Evolutionary conservation across 2,113 vertebrate genomes (phyloP).

Genomic region (Chloroceryle aenea): DNA sequence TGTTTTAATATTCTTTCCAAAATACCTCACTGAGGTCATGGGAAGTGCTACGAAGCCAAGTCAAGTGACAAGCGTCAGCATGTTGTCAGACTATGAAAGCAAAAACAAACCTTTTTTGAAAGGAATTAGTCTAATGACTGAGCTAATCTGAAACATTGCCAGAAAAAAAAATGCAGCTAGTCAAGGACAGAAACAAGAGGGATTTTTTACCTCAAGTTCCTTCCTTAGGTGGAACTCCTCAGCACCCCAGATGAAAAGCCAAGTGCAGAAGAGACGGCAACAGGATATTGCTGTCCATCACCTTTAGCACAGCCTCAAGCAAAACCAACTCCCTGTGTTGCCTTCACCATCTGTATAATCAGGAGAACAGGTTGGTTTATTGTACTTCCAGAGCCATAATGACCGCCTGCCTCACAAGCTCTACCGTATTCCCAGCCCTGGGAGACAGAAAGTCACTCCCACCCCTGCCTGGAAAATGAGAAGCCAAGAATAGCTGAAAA

Average conservation of each 20-base stretch:
- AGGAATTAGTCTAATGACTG: not conserved
- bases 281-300: not conserved
- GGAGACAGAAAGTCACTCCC: not conserved
- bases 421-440: not conserved
- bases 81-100: conserved; percentile 29
- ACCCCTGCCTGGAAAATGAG: not conserved
- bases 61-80: conserved; percentile 45
- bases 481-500: not conserved
- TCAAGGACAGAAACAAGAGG: not conserved
- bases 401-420: not conserved
- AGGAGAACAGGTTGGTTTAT: not conserved
- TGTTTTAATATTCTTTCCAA: conserved; percentile 44
- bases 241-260: not conserved
- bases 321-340: not conserved
- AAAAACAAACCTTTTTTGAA: not conserved
- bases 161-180: not conserved
- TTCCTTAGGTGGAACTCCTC: not conserved
- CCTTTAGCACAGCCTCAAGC: not conserved
- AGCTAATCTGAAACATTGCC: not conserved
- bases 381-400: not conserved
- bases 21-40: conserved; percentile 64
- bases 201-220: not conserved
- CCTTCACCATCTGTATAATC: not conserved
- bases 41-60: conserved; percentile 47
- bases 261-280: not conserved